Base-by-base conservation (phyloP, 2,797 vertebrate species). In the Acrocephalus scirpaceus region DNA sequence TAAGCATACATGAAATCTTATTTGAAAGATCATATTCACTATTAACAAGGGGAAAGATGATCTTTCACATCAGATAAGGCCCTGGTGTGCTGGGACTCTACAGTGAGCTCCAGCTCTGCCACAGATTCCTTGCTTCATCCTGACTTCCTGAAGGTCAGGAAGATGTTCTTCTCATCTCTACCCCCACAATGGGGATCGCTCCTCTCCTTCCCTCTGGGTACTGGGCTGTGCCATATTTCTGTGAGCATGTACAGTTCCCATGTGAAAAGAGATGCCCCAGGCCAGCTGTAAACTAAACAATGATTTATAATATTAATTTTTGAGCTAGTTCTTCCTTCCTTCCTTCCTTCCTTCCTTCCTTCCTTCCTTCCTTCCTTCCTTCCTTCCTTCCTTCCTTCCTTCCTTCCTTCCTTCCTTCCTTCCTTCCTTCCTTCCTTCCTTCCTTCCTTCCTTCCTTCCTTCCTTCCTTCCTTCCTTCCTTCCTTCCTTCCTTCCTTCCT, bases 1-100 rank as follows among this genome's bases (percentile, higher is more conserved):
- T 62, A 96, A 97, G 92, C 27, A 64, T 66, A 87, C 32, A 92
- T 47, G 87, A 86, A 86, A 82, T 90, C 73, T 79, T 67, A 88
- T 61, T 88, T 95, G 80, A 94, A 91, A 94, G 27, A 88, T 42
- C 51, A 61, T 65, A 85, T 90, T 88, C 54, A 78, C 79, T 92
- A 72, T 91, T 91, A 93, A 75, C 25, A 86, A 81, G 70, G 65
- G 79, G 66, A 61, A 88, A 75, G 60, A 91, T 90, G 32, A 93
- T 92, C 40, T 72, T 88, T 57, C 56, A 36, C n/a, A 58, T 67
- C 70, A 73, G 62, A 65, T 78, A 76, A 81, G 66, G 36, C 70
- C 66, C 54, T 17, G 47, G 56, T 86, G 67, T 36, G 14, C 70
- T 23, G 81, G 74, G 60, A 90, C 64, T 84, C 69, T 61, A 50